A percentile compares a stretch with the other conserved stretches of the same genome.
Evolutionary conservation across 2,797 vertebrate species (phyloP).

Genomic region (Tapirus indicus): DNA sequence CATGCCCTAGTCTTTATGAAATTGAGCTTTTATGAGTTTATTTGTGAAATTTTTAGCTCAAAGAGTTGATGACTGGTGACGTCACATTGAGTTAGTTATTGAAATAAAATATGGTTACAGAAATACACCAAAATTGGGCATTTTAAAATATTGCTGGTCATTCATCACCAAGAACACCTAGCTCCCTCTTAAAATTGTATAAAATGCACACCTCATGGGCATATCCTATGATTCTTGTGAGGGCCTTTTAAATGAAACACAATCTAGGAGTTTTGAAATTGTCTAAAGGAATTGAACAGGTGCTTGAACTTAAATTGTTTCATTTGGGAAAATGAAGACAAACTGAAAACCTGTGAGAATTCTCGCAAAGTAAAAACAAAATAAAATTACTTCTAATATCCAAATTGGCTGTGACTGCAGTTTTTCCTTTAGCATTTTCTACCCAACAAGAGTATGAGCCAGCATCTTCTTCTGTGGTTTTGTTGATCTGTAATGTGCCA

Average conservation of each 20-base stretch:
- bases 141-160: neutral
- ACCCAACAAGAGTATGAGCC: constrained; percentile 95
- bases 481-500: constrained; percentile 93
- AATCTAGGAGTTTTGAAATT: neutral
- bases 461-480: constrained; percentile 89
- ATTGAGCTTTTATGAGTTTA: neutral
- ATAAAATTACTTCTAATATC: constrained; percentile 93
- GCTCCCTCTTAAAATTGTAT: neutral
- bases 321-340: neutral
- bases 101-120: neutral
- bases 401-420: constrained; percentile 91
- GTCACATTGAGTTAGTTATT: neutral
- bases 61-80: neutral
- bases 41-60: neutral
- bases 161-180: neutral
- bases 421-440: constrained; percentile 92
- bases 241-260: neutral
- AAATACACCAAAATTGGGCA: neutral
- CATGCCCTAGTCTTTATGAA: neutral
- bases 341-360: neutral
- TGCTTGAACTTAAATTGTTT: neutral
- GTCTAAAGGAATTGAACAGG: neutral
- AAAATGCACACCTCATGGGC: neutral
- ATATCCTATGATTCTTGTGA: no score
- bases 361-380: neutral